Conservation (phyloP, 2,888 invertebrate genomes). For the Pherbina coryleti region DNA sequence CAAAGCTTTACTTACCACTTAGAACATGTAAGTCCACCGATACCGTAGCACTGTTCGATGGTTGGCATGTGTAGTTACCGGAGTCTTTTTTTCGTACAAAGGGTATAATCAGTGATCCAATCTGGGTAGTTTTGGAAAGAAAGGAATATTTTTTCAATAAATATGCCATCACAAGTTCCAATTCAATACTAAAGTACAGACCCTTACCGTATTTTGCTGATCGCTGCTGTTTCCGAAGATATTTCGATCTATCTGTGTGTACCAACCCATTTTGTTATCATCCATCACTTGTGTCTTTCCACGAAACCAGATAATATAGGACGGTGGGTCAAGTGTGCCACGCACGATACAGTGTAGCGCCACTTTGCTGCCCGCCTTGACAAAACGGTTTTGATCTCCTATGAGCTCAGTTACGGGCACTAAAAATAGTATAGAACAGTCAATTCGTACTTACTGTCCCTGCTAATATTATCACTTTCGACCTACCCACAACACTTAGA, state of each 20-base stretch:
- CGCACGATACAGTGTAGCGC: constrained; percentile 90
- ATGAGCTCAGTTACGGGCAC: constrained; percentile 92
- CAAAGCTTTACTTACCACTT: constrained; percentile 85
- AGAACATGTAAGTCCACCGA: constrained; percentile 91
- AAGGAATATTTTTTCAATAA: neutral
- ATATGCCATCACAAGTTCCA: neutral
- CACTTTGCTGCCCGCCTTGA: constrained; percentile 90
- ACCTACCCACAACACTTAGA: constrained; percentile 90
- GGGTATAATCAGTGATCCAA: constrained; percentile 69
- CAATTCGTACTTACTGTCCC: neutral
- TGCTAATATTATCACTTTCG: neutral
- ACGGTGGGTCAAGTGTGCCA: constrained; percentile 89
- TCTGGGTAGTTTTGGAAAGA: constrained; percentile 55
- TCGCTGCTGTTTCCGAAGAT: constrained; percentile 64
- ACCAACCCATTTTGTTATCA: constrained; percentile 66
- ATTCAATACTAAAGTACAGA: constrained; percentile 4
- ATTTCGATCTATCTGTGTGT: constrained; percentile 66
- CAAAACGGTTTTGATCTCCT: constrained; percentile 90
- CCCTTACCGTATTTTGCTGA: constrained; percentile 67
- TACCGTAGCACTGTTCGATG: constrained; percentile 91
- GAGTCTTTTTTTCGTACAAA: constrained; percentile 68
- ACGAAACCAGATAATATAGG: constrained; percentile 95
- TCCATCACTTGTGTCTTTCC: constrained; percentile 66
- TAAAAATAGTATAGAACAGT: constrained; percentile 67
- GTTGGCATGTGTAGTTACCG: constrained; percentile 93